Base-by-base conservation (phyloP, 2,797 vertebrate species). In the Melanotaenia trifasciata region DNA sequence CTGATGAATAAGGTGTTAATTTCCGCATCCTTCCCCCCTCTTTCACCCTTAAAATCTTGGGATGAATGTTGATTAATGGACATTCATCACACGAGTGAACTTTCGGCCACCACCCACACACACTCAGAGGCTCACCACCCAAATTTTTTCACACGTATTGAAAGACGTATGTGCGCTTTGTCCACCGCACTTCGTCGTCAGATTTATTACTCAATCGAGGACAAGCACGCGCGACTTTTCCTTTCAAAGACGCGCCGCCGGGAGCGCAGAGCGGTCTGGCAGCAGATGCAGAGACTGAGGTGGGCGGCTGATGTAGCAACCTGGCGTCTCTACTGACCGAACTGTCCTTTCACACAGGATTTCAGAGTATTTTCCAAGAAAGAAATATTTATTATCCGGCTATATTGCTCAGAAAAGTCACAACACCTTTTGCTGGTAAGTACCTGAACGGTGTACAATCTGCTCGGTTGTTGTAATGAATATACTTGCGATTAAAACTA, bases 191-290 rank as follows among this genome's bases (percentile, higher is more conserved):
- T 64, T 78, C 66, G 28, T 67, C 35, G 5, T 33, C 26, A 57
- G 8, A 35, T 67, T 12, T 18, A 33, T 70, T 70, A 51, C 36
- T 63, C 26, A 47, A 70, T 16, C 54, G 66, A 40, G 16, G 28
- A 81, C 51, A 70, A 51, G 50, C 56, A 64, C 53, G 71, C 20
- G 69, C 74, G 88, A 89, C 79, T 87, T 83, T 84, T 67, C 16
- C 13, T 16, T 16, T n/a, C 18, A 11, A 32, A 51, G 56, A 66
- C 6, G 32, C 50, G 45, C 22, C 2, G 38, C 28, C 56, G 33
- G 51, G n/a, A 54, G 71, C 70, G 70, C 6, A 16, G 50, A 67
- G 63, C 30, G n/a, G 72, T 26, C 18, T 3, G 11, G 14, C 63
- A 64, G 70, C 43, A 50, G 35, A 36, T 4, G 3, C 28, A 32